Evolutionary conservation across 2,113 vertebrate genomes (phyloP), one percentile per base, ranked within the genome.

Genomic region (Hylia prasina): DNA sequence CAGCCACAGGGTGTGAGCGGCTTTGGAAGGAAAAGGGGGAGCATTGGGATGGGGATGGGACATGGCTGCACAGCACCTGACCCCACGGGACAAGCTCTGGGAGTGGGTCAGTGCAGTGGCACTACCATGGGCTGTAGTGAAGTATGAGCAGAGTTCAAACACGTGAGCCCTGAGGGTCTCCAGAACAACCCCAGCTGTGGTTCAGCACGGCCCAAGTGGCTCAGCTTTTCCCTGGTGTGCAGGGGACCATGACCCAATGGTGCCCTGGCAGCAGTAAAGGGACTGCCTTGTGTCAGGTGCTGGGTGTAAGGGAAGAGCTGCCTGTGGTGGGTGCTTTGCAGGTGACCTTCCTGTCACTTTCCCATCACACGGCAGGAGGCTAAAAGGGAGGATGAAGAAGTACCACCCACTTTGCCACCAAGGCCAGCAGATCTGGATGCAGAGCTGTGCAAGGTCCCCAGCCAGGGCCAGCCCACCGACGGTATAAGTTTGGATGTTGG

Each of bases 371-470:
- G 70, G 76, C 70, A 97, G 63, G 82, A 94, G n/a, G 65, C 77
- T 42, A 31, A 87, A 50, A 70, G 44, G 56, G 75, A 92, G 45
- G 86, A 96, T 17, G 70, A 89, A 53, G 84, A 76, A 37, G 70
- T 78, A 11, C 96, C 98, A 28, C 96, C 98, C 50, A 87, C 95
- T 54, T 95, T 98, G 63, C 97, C 98, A 30, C 95, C 86, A 13
- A 96, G 96, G 54, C 93, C 97, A 10, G 91, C 70, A 42, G 94
- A 96, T 85, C 63, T 95, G 85, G 64, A 35, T 0, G 42, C 79
- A 20, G 96, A 64, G n/a, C 30, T 45, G 20, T 33, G 97, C 93
- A 87, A 96, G 5, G 72, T 95, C 25, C 88, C 89, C 11, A 83
- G 89, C 20, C 83, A 82, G 30, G 95, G 93, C 51, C 84, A 97